Conservation (phyloP, 2,888 invertebrate species). For the Zygothrica quintamaculata region DNA sequence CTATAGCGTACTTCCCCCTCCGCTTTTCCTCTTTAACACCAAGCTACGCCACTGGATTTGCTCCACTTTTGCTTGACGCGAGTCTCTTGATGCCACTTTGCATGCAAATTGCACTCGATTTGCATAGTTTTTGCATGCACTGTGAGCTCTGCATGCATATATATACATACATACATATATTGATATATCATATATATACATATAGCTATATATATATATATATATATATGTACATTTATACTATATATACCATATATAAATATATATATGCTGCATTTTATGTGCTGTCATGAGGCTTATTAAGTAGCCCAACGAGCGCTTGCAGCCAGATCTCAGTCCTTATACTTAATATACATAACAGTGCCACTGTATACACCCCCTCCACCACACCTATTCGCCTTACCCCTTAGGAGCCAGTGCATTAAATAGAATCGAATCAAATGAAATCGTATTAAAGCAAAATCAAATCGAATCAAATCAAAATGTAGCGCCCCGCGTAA, state of each 20-base stretch:
- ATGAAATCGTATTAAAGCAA: slow-evolving; percentile 6
- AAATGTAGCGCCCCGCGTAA: slow-evolving; percentile 17
- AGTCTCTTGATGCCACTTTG: slow-evolving; percentile 70
- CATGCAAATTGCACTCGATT: slow-evolving; percentile 75
- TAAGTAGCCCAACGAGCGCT: slow-evolving; percentile 37
- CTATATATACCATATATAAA: slow-evolving; percentile 1
- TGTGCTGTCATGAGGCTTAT: slow-evolving; percentile 56
- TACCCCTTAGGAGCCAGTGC: background rate
- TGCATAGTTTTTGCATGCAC: slow-evolving; percentile 75
- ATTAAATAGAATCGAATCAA: slow-evolving; percentile 7
- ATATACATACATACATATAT: background rate
- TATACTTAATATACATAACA: background rate
- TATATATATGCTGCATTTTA: slow-evolving; percentile 46
- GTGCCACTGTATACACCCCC: no score
- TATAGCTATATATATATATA: background rate
- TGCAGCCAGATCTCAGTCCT: background rate
- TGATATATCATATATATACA: background rate
- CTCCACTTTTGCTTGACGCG: slow-evolving; percentile 45
- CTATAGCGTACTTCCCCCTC: no score
- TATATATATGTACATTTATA: background rate
- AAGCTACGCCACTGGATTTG: slow-evolving; percentile 22
- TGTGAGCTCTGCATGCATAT: slow-evolving; percentile 32
- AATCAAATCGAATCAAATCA: slow-evolving; percentile 14
- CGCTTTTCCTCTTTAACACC: no score
- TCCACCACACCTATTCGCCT: background rate